Percentiles rank a stretch among this genome's conserved stretches.
Evolutionary conservation across 2,797 vertebrate species (phyloP).

Genomic region (Pangasius macronema): DNA sequence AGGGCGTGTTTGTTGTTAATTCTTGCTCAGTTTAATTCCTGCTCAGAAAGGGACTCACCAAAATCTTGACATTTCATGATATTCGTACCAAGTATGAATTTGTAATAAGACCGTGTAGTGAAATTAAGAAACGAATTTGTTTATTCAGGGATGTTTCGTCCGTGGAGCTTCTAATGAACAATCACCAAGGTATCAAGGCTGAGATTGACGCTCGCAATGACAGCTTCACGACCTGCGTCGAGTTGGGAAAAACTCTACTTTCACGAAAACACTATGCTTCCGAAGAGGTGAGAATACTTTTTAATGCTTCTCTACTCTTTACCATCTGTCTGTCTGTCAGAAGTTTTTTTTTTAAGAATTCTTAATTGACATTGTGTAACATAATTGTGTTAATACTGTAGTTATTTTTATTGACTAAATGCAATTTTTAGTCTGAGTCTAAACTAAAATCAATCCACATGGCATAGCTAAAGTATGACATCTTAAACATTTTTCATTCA

Average conservation of each 20-base stretch:
- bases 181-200: slow-evolving; percentile 96
- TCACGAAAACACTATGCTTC: slow-evolving; percentile 92
- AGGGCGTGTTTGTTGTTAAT: neutral
- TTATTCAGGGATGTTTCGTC: slow-evolving; percentile 89
- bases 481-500: neutral
- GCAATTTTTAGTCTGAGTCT: neutral
- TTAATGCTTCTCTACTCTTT: neutral
- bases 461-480: neutral
- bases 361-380: neutral
- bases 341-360: neutral
- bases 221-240: slow-evolving; percentile 93
- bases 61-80: too few species aligned
- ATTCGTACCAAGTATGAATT: neutral
- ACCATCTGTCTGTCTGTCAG: neutral
- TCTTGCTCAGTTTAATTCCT: neutral
- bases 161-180: slow-evolving; percentile 97
- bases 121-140: neutral
- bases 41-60: neutral
- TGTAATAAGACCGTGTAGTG: neutral
- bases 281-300: slow-evolving; percentile 80
- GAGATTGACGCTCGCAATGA: slow-evolving; percentile 96
- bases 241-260: slow-evolving; percentile 90
- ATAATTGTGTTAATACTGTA: neutral
- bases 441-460: neutral
- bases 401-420: neutral